A percentile compares a stretch with the other conserved stretches of the same genome.
Evolutionary conservation across 2,113 vertebrate species (phyloP).

Genomic region (Istiophorus platypterus): DNA sequence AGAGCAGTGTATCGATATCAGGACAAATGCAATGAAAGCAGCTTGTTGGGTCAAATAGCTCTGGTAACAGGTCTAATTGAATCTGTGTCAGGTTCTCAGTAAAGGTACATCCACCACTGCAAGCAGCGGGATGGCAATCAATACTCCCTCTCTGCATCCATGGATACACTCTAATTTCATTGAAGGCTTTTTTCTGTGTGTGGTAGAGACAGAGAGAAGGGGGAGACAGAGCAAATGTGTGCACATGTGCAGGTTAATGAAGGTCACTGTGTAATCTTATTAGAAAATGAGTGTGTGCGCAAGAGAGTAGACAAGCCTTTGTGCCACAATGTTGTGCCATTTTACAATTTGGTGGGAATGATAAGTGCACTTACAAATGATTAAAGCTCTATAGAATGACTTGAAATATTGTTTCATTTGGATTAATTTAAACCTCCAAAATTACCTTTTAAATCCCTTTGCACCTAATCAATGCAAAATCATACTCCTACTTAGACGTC

Average conservation of each 20-base stretch:
- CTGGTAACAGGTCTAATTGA: slow-evolving; percentile 72
- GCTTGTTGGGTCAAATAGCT: slow-evolving; percentile 72
- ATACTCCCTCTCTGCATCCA: slow-evolving; percentile 64
- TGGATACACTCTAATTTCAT: slow-evolving; percentile 62
- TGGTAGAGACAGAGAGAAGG: not conserved
- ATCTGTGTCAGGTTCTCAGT: slow-evolving; percentile 69
- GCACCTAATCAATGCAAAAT: not conserved
- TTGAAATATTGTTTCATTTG: not conserved
- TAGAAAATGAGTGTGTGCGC: slow-evolving; percentile 15
- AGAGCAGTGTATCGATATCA: slow-evolving; percentile 58
- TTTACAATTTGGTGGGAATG: not conserved
- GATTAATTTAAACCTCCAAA: not conserved
- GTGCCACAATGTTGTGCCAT: not conserved
- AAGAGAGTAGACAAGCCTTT: not conserved
- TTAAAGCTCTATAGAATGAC: not conserved
- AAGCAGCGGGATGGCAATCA: slow-evolving; percentile 65
- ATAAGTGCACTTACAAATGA: not conserved
- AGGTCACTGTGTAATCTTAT: slow-evolving; percentile 54
- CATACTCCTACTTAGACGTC: too few species aligned
- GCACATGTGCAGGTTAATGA: slow-evolving; percentile 55
- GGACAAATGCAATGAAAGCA: slow-evolving; percentile 66
- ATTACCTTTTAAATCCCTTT: too few species aligned
- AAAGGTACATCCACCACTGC: slow-evolving; percentile 61
- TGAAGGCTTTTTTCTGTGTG: slow-evolving; percentile 30
- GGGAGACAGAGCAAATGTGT: not conserved